These are phyloP conservation scores for Trimorus sp. DNA, from an alignment of 2,888 invertebrate genomes.

Conservation along the genomic window DNA sequence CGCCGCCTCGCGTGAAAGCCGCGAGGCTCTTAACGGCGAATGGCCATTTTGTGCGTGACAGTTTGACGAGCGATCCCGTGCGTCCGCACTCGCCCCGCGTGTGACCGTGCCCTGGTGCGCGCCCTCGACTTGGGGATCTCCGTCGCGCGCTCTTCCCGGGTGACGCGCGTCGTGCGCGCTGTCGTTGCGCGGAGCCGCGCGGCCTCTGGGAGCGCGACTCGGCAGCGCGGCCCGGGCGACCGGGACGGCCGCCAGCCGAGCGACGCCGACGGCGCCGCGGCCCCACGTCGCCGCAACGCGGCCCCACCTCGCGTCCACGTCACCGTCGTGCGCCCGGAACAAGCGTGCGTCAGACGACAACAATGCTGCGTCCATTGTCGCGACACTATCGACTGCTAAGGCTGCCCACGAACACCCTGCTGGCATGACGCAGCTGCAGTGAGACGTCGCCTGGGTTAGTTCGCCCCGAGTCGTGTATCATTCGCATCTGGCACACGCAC, in stretches of 20 bases:
- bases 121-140: no score
- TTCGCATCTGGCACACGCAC: background rate
- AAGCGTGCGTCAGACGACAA: conserved; percentile 34
- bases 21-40: conserved; percentile 64
- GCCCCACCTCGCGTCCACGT: background rate
- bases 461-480: conserved; percentile 1
- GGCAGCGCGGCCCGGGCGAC: no score
- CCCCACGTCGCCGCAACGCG: background rate
- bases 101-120: conserved; percentile 31
- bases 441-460: conserved; percentile 4
- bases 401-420: conserved; percentile 24
- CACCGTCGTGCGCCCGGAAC: background rate
- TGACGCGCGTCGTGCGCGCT: no score
- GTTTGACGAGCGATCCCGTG: conserved; percentile 48
- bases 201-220: no score
- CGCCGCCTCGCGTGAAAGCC: conserved; percentile 47
- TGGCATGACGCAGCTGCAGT: background rate
- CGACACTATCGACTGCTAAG: conserved; percentile 25
- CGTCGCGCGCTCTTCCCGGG: no score
- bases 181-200: no score
- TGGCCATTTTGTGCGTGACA: conserved; percentile 68
- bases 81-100: conserved; percentile 1
- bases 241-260: no score
- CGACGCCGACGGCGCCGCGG: conserved; percentile 4
- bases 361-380: conserved; percentile 42